A percentile compares a stretch with the other conserved stretches of the same genome.
phyloP scores from a whole-genome alignment of 2,797 vertebrate genomes.

The Rhinogobio ventralis region DNA sequence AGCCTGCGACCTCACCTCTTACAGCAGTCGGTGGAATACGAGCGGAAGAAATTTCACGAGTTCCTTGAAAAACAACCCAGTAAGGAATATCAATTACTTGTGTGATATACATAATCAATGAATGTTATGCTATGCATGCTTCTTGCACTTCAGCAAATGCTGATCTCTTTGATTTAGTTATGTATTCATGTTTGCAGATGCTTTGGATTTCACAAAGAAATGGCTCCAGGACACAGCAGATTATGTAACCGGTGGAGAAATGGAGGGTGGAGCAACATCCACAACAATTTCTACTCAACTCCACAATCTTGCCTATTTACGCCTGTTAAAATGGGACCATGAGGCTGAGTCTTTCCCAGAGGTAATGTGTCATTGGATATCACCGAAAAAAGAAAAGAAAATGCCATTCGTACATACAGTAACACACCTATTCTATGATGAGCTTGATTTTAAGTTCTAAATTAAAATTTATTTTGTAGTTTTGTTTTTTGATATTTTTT shows the following conservation, averaged over 20 bases:
- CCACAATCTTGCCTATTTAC: conserved; percentile 88
- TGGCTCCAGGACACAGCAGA: conserved; percentile 90
- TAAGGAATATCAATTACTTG: conserved; percentile 70
- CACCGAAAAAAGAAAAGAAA: neutral
- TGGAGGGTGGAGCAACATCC: conserved; percentile 60
- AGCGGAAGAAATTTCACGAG: conserved; percentile 95
- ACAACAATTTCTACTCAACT: conserved; percentile 64
- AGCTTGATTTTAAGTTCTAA: neutral
- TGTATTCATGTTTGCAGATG: conserved; percentile 79
- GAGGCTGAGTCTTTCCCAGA: conserved; percentile 87
- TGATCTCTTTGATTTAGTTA: neutral
- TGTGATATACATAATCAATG: neutral
- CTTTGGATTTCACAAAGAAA: conserved; percentile 89
- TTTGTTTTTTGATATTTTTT: neutral
- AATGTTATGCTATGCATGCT: neutral
- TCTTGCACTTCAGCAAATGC: neutral
- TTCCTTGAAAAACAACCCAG: conserved; percentile 94
- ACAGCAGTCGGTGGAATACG: conserved; percentile 96
- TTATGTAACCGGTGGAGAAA: conserved; percentile 70
- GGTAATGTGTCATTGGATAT: conserved; percentile 70
- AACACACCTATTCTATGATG: neutral
- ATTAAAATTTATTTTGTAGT: neutral
- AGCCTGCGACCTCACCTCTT: conserved; percentile 94
- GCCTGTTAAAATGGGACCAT: conserved; percentile 92
- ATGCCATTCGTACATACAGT: neutral